Evolutionary conservation across 2,113 vertebrate genomes (phyloP).

Genomic region (Pycnonotus jocosus): DNA sequence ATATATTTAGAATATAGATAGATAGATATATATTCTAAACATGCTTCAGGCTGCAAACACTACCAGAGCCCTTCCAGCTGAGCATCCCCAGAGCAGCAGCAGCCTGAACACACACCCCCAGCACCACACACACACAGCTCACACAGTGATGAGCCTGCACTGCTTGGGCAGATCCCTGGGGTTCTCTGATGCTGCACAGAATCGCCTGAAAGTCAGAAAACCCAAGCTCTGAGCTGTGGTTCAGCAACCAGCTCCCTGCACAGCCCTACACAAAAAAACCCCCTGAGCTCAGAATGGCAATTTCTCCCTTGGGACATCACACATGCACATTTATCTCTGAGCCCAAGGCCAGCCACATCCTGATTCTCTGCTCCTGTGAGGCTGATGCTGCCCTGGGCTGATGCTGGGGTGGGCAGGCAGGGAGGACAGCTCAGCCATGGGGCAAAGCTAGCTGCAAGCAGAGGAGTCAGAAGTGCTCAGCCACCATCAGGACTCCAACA

Average conservation of each 20-base stretch:
- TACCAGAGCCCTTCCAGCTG: neutral
- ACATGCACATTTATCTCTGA: neutral
- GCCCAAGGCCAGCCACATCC: neutral
- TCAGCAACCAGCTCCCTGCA: neutral
- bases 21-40: neutral
- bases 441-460: neutral
- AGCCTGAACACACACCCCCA: neutral
- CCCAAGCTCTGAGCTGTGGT: neutral
- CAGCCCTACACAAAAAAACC: neutral
- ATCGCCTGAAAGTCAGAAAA: neutral
- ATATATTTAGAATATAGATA: neutral
- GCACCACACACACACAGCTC: neutral
- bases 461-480: neutral
- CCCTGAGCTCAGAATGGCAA: neutral
- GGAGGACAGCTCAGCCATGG: neutral
- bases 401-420: neutral
- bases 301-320: neutral
- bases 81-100: neutral
- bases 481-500: neutral
- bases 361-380: neutral
- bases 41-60: fast-evolving
- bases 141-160: fast-evolving
- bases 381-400: neutral
- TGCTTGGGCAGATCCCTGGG: neutral
- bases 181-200: neutral